Base-by-base conservation (phyloP, 1,140 invertebrate species). In the Brachionus angularis region DNA sequence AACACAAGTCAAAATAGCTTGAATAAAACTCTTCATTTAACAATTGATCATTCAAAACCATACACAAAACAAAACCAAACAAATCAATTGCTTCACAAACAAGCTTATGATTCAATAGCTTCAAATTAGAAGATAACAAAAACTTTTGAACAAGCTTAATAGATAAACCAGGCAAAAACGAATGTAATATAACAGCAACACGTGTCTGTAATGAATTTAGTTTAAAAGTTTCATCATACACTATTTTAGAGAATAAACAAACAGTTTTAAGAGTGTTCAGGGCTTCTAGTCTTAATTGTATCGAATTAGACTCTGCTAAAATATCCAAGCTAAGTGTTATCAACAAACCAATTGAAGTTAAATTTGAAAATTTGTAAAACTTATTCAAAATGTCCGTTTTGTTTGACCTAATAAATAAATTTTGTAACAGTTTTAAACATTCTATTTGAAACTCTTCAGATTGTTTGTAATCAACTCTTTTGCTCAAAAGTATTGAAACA, bases 131-230 rank as follows among this genome's bases (percentile, higher is more conserved):
- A 36, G 5, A 14, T 0, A 67, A 23, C 1, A 67, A 42, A 23
- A 67, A 67, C 47, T 34, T 46, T 50, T 67, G 62, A 4, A 31
- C 31, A 10, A 67, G 16, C 36, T 67, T 67, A 10, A 67, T 67
- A 18, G 42, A 67, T 10, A 67, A 18, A 0, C 62, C 62, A 7
- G 62, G 62, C 23, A 67, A 42, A 47, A 67, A 67, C 10, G 62
- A 50, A 18, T 16, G n/a, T n/a, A 67, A 34, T 1, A 67, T 31
- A 14, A 47, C 23, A 27, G n/a, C 46, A 16, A 46, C n/a, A n/a
- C n/a, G n/a, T n/a, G n/a, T n/a, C n/a, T n/a, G n/a, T n/a, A n/a
- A n/a, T n/a, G n/a, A n/a, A n/a, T n/a, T n/a, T n/a, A n/a, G n/a
- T n/a, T n/a, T n/a, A n/a, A n/a, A n/a, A n/a, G n/a, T n/a, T n/a